Percentiles rank a stretch among this genome's conserved stretches.
Conservation (phyloP, 2,113 vertebrate species). For the Microcebus lehilahytsara region DNA sequence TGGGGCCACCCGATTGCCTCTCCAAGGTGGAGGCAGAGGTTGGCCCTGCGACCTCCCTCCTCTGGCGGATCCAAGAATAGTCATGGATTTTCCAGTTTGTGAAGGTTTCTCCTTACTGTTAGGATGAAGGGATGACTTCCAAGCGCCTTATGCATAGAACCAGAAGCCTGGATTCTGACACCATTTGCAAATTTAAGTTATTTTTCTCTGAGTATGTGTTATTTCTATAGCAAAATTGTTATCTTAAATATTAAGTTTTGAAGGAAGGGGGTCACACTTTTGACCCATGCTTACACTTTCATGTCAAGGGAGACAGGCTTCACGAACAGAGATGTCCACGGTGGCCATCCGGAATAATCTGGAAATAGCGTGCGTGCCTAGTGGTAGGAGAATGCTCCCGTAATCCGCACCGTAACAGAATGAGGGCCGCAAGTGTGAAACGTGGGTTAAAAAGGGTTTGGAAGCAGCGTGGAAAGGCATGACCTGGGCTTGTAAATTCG, state of each 20-base stretch:
- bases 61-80: fast-evolving
- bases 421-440: background rate
- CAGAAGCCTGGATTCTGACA: background rate
- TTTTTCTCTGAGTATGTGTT: background rate
- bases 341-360: background rate
- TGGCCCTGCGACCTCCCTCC: background rate
- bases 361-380: background rate
- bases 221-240: background rate
- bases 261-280: background rate
- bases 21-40: background rate
- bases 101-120: background rate
- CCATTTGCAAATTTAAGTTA: background rate
- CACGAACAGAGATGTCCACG: background rate
- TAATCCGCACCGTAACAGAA: background rate
- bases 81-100: background rate
- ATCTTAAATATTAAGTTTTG: background rate
- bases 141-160: no score
- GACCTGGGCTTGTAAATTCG: background rate
- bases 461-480: background rate
- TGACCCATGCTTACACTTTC: background rate
- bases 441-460: background rate
- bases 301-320: background rate
- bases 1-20: background rate
- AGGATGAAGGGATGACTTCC: fast-evolving
- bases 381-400: background rate